phyloP scores from a whole-genome alignment of 1,140 invertebrate genomes.

The Wiebesia pumilae region DNA sequence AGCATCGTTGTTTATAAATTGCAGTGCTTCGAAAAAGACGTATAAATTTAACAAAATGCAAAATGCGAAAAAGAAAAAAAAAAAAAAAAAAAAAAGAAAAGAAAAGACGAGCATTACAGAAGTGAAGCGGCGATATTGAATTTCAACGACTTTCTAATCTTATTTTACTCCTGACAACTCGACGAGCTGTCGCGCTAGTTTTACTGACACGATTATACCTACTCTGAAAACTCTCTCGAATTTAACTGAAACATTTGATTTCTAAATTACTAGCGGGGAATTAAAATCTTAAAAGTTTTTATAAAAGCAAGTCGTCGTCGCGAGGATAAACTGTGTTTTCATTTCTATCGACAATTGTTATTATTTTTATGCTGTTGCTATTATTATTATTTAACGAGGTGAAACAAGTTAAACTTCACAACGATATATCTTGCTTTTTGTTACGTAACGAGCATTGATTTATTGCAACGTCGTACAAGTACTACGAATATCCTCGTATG shows the following conservation, averaged over 20 bases:
- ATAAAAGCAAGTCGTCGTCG: background rate
- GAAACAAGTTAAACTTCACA: too few species aligned
- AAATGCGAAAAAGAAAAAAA: too few species aligned
- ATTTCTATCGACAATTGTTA: too few species aligned
- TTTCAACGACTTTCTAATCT: constrained; percentile 52
- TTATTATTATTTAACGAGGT: too few species aligned
- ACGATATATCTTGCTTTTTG: too few species aligned
- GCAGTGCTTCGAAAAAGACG: constrained; percentile 8
- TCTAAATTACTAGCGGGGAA: background rate
- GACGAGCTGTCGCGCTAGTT: constrained; percentile 44
- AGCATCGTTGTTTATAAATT: background rate
- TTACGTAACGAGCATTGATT: too few species aligned
- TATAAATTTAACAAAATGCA: constrained; percentile 19
- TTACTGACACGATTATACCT: constrained; percentile 42
- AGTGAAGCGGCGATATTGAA: constrained; percentile 39
- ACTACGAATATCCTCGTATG: too few species aligned
- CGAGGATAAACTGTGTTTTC: too few species aligned
- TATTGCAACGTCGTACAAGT: too few species aligned
- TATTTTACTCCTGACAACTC: constrained; percentile 48
- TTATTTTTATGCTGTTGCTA: background rate
- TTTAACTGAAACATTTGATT: constrained; percentile 31
- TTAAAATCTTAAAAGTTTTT: constrained; percentile 19
- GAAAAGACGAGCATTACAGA: constrained; percentile 33
- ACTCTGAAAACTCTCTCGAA: constrained; percentile 43
- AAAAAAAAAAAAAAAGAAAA: too few species aligned